Evolutionary conservation across 2,113 vertebrate genomes (phyloP).

Genomic region (Pogonocichla stellata): DNA sequence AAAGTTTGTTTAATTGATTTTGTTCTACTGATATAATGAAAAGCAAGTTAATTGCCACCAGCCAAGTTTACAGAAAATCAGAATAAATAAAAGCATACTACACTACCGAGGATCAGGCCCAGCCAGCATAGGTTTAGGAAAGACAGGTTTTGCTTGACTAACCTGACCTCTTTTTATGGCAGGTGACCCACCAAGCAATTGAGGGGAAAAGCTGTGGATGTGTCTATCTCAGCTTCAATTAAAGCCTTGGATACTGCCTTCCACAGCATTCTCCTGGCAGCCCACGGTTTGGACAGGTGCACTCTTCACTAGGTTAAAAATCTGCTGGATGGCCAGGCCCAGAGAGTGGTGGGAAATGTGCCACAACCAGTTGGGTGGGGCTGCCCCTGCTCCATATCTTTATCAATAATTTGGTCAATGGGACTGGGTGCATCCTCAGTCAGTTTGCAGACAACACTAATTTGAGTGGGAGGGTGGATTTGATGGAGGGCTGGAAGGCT

Average conservation of each 20-base stretch:
- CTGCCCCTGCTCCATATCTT: background rate
- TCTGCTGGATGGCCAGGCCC: too few species aligned
- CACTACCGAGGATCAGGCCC: background rate
- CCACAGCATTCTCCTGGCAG: background rate
- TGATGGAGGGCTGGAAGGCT: background rate
- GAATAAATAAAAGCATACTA: background rate
- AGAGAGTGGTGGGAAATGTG: background rate
- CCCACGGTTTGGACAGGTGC: background rate
- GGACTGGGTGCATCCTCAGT: background rate
- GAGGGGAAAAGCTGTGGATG: background rate
- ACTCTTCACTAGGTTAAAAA: background rate
- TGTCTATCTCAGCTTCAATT: background rate
- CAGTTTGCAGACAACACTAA: background rate
- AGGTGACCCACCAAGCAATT: fast-evolving
- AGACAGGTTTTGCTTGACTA: background rate
- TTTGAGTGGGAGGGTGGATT: too few species aligned
- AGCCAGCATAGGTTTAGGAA: background rate
- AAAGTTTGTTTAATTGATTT: background rate
- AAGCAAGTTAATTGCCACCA: background rate
- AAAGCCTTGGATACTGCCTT: background rate
- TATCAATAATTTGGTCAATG: background rate
- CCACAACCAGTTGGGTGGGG: background rate
- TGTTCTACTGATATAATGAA: background rate
- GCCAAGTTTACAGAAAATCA: background rate
- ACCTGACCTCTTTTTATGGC: background rate